Base-by-base conservation (phyloP, 1,140 invertebrate species). In the Sitophilus oryzae region DNA sequence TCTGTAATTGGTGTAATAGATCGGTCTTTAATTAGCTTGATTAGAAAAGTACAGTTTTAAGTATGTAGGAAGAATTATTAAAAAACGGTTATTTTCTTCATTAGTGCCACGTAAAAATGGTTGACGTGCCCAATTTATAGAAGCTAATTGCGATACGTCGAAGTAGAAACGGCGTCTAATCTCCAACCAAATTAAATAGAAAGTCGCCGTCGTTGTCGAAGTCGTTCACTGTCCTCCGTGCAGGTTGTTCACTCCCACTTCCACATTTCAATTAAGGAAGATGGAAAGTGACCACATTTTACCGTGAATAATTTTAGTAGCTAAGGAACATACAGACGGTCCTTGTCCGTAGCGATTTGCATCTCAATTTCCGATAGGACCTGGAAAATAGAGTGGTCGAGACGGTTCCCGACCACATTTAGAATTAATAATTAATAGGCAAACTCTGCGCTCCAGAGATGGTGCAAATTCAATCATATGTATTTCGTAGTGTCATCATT, bases 261-360 rank as follows among this genome's bases (percentile, higher is more conserved):
- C 44, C 45, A 54, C 41, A 18, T 52, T 52, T 52, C 43, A 54
- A 47, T 54, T 47, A 56, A 56, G 53, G 53, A 56, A 56, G 53
- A 56, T 56, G 34, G 53, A 49, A 56, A 56, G 46, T 56, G 53
- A 56, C 53, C 53, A 49, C 52, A 54, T 54, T 38, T 47, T 44
- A 54, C 52, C 52, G 52, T 54, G 52, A 54, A 47, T 54, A 54
- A 54, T 54, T 52, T 54, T 25, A 41, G 19, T 47, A 54, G 16
- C 52, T 54, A 47, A 54, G 52, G 45, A 54, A 54, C 30, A 34
- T 34, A 46, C 25, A 18, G 25, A 20, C 25, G 6, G 20, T 40
- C 37, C 15, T 21, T 25, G 47, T 9, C 42, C 10, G 20, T 23
- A 21, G 10, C 46, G 10, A 48, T 56, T 56, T 56, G 45, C 53